phyloP scores from a whole-genome alignment of 2,888 invertebrate species.

The Tetramorium bicarinatum region DNA sequence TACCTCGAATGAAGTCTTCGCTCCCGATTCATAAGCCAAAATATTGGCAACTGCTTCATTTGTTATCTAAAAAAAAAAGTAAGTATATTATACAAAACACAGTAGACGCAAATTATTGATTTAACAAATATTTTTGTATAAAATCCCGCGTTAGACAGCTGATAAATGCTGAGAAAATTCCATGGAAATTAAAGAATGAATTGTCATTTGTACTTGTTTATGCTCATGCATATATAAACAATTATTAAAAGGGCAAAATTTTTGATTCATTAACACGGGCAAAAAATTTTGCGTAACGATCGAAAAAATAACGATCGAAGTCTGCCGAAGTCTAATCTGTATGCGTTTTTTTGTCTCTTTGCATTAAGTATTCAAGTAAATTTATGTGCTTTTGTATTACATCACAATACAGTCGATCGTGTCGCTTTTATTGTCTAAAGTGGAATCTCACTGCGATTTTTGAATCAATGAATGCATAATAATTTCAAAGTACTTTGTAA shows the following conservation, averaged over 20 bases:
- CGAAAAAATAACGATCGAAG: slow-evolving; percentile 2
- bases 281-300: neutral
- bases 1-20: neutral
- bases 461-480: neutral
- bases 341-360: neutral
- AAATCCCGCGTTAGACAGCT: neutral
- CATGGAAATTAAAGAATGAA: neutral
- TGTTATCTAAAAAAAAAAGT: slow-evolving; percentile 21
- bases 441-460: neutral
- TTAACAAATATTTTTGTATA: neutral
- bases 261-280: neutral
- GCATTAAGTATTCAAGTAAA: neutral
- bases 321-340: slow-evolving; percentile 4
- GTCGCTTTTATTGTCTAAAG: neutral
- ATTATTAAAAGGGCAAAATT: neutral
- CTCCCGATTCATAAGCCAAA: slow-evolving; percentile 31
- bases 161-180: neutral
- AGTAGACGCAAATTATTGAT: neutral
- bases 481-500: neutral
- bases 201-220: neutral
- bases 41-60: slow-evolving; percentile 31
- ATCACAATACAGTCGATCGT: neutral
- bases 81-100: neutral
- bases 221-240: neutral
- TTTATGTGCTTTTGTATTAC: slow-evolving; percentile 9